These are phyloP conservation scores for Metalampra italica DNA, from an alignment of 2,888 invertebrate species.

Conservation along the genomic window DNA sequence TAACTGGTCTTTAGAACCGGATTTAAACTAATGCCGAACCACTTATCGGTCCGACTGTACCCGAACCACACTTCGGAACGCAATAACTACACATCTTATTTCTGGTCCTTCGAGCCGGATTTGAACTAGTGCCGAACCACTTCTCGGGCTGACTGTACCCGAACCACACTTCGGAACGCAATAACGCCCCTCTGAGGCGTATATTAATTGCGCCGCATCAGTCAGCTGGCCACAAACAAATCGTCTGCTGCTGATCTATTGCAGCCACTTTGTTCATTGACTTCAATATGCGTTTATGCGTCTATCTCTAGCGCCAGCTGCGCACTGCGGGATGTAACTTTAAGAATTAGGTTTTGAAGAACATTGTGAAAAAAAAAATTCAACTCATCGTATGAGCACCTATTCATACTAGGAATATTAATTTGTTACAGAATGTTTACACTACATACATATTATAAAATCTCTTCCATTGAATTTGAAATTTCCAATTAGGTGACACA, in stretches of 20 bases:
- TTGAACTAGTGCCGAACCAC: background rate
- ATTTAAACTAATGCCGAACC: no score
- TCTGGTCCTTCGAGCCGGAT: no score
- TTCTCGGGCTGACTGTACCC: background rate
- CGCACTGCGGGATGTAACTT: background rate
- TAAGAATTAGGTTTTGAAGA: background rate
- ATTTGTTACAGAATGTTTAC: no score
- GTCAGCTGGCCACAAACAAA: conserved; percentile 15
- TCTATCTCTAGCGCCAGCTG: background rate
- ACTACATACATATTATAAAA: no score
- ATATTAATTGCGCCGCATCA: conserved; percentile 18
- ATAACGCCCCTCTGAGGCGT: conserved; percentile 31
- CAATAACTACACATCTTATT: no score
- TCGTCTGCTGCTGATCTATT: conserved; percentile 35
- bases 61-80: conserved; percentile 20
- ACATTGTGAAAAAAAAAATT: background rate
- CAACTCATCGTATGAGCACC: no score
- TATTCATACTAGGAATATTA: no score
- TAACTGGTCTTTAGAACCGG: no score
- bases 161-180: conserved; percentile 27
- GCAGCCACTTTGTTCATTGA: conserved; percentile 38
- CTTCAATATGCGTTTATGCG: conserved; percentile 23
- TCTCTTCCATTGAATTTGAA: no score
- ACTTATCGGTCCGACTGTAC: no score
- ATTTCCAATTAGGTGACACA: no score